Evolutionary conservation across 2,797 vertebrate genomes (phyloP), one percentile per base, ranked within the genome.

Genomic region (Perodicticus potto): DNA sequence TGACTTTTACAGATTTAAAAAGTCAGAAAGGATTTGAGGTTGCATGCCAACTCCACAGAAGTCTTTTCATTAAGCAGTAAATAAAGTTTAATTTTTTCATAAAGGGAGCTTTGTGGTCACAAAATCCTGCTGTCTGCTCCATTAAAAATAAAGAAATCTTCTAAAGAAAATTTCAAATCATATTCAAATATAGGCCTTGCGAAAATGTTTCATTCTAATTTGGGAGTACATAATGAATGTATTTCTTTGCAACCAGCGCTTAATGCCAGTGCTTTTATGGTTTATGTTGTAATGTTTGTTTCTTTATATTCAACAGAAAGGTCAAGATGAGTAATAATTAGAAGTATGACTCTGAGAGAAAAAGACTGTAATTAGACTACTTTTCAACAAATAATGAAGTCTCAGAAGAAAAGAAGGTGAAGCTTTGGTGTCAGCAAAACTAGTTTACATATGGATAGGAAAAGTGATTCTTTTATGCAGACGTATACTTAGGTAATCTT

Each of bases 271-370:
- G 86, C 77, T 87, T 96, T 77, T 59, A 57, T 55, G 25, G 93
- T 89, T 92, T 94, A 63, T 86, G 93, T 89, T 96, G 45, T 97
- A 97, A 65, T 43, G 13, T 32, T 97, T 93, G 34, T 96, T 96
- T 97, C 89, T 97, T 96, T 98, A 88, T 94, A 98, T 97, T 96
- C 91, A 94, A 45, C 16, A 95, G 65, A 96, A 97, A 97, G 93
- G 95, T 98, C 95, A 98, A 93, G 27, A 53, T 91, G 96, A 98
- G 96, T 97, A 97, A 97, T 97, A 98, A 97, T 97, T 97, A 98
- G 69, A 98, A 84, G 17, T 95, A 82, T 45, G 93, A 96, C 32
- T 93, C 76, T 85, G 34, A 76, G 37, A 89, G 73, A 95, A 96
- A 86, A 93, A 67, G 72, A 94, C 89, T 96, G 7, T 93, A 97